Evolutionary conservation across 2,113 vertebrate genomes (phyloP).

Genomic region (Gnathonemus longibarbis): DNA sequence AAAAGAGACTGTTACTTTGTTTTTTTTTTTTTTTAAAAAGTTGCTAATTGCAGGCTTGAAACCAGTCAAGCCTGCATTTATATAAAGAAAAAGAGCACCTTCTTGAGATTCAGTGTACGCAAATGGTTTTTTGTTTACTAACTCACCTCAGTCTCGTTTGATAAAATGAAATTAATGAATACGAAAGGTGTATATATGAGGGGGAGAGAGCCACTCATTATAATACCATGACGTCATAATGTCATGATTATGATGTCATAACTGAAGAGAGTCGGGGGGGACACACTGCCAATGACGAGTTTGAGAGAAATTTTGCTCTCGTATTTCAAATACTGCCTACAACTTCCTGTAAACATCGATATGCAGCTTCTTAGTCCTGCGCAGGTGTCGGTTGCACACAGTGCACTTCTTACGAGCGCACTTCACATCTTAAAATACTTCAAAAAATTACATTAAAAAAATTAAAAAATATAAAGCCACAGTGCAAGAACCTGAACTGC

Average conservation of each 20-base stretch:
- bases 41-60: constrained; percentile 56
- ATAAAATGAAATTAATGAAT: not conserved
- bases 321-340: not conserved
- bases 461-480: constrained; percentile 8
- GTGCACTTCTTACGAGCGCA: not conserved
- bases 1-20: constrained; percentile 35
- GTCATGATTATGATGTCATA: not conserved
- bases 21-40: constrained; percentile 34
- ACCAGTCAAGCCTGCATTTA: constrained; percentile 67
- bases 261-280: not conserved
- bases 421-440: constrained; percentile 18
- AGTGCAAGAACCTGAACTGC: constrained; percentile 35
- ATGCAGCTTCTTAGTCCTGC: not conserved
- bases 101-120: constrained; percentile 18
- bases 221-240: not conserved
- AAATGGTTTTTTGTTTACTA: not conserved
- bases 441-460: not conserved
- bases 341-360: constrained; percentile 14
- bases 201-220: constrained; percentile 1
- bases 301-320: not conserved
- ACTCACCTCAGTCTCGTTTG: not conserved
- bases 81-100: constrained; percentile 38
- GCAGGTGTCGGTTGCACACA: not conserved
- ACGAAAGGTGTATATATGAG: not conserved
- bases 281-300: not conserved